phyloP scores from a whole-genome alignment of 2,888 invertebrate genomes.

The Meganola albula region DNA sequence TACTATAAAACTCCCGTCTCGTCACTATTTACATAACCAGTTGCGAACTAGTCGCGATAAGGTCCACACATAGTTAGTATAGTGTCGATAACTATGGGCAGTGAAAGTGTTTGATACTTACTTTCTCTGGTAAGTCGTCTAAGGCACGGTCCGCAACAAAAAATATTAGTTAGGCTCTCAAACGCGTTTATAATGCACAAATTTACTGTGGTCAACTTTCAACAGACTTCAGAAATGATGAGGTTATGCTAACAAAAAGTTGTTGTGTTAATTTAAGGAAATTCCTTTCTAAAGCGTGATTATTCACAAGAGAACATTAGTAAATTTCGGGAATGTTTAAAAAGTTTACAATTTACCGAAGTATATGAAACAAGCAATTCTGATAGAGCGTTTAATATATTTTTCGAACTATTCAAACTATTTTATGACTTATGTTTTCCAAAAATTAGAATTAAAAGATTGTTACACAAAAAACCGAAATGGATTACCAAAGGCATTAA shows the following conservation, averaged over 20 bases:
- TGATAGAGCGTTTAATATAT: constrained; percentile 5
- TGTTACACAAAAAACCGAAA: constrained; percentile 1
- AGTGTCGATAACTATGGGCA: too few relatives aligned
- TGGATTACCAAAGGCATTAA: constrained; percentile 5
- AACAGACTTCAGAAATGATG: too few relatives aligned
- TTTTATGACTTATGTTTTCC: constrained; percentile 8
- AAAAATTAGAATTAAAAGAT: constrained; percentile 4
- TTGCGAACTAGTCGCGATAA: background rate
- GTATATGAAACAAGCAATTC: background rate
- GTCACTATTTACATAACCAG: background rate
- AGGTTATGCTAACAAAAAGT: too few relatives aligned
- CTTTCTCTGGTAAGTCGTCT: too few relatives aligned
- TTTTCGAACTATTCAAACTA: constrained; percentile 2
- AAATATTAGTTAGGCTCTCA: too few relatives aligned
- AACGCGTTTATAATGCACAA: too few relatives aligned
- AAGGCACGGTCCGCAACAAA: too few relatives aligned
- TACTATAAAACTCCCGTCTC: background rate
- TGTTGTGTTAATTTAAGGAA: too few relatives aligned
- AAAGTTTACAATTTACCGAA: constrained; percentile 1
- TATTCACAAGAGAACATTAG: constrained; percentile 2
- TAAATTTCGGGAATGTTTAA: constrained; percentile 1
- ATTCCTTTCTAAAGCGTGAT: too few relatives aligned
- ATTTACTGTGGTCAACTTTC: too few relatives aligned
- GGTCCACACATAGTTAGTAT: background rate
- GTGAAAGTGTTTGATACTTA: too few relatives aligned